A percentile compares a stretch with the other conserved stretches of the same genome.
phyloP scores from a whole-genome alignment of 2,113 vertebrate genomes.

The Chionis minor region DNA sequence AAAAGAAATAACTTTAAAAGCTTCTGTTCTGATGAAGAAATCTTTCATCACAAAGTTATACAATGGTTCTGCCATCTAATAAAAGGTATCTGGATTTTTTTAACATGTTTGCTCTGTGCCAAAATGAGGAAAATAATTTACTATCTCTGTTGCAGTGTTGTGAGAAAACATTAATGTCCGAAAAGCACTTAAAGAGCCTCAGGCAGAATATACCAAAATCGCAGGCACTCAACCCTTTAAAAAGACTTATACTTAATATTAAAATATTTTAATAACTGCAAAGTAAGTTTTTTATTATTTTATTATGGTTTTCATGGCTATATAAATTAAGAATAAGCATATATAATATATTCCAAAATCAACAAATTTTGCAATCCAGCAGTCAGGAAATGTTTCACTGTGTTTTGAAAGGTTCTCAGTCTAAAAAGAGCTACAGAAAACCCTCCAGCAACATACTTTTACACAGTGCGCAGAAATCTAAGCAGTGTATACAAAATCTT shows the following conservation, averaged over 20 bases:
- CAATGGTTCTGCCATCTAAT: neutral
- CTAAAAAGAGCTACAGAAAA: neutral
- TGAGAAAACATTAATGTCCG: neutral
- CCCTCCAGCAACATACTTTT: neutral
- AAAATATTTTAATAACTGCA: neutral
- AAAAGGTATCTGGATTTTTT: neutral
- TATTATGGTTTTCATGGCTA: neutral
- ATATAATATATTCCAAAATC: neutral
- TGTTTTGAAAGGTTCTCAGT: neutral
- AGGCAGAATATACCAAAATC: neutral
- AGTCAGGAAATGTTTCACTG: neutral
- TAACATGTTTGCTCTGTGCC: neutral
- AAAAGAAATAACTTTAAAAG: neutral
- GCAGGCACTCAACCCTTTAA: neutral
- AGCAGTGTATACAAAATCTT: neutral
- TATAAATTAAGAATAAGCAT: neutral
- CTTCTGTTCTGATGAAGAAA: neutral
- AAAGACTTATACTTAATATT: neutral
- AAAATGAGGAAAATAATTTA: neutral
- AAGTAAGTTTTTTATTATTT: neutral
- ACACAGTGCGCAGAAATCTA: neutral
- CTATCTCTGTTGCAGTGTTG: neutral
- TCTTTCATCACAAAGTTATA: neutral
- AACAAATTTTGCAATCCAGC: neutral
- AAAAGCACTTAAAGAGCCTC: neutral